Evolutionary conservation across 1,140 invertebrate genomes (phyloP).

Genomic region (Drosophila eugracilis): DNA sequence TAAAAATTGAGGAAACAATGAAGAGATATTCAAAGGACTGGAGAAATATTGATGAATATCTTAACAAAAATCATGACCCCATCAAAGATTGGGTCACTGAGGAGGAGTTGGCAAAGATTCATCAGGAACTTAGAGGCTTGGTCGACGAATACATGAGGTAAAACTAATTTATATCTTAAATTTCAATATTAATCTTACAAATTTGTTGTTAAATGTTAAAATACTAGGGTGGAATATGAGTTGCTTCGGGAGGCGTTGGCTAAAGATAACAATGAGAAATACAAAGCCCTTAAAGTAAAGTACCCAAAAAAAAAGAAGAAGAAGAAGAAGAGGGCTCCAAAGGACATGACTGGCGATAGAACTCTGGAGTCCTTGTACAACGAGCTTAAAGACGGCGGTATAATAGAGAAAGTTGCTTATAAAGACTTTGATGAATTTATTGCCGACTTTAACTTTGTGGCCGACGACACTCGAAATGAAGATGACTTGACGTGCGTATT

Average conservation of each 20-base stretch:
- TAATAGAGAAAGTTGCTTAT: slow-evolving; percentile 89
- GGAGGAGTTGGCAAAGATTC: slow-evolving; percentile 86
- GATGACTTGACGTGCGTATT: slow-evolving; percentile 67
- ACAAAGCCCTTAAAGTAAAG: slow-evolving; percentile 74
- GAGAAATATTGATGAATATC: slow-evolving; percentile 82
- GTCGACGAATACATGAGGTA: slow-evolving; percentile 87
- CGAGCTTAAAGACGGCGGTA: slow-evolving; percentile 90
- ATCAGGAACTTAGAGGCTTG: slow-evolving; percentile 85
- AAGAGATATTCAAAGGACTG: slow-evolving; percentile 85
- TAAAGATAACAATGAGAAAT: slow-evolving; percentile 84
- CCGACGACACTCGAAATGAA: slow-evolving; percentile 85
- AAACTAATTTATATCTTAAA: slow-evolving; percentile 4
- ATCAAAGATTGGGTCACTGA: slow-evolving; percentile 86
- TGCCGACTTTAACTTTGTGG: slow-evolving; percentile 90
- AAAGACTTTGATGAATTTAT: slow-evolving; percentile 88
- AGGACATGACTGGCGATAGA: slow-evolving; percentile 91
- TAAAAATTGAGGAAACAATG: slow-evolving; percentile 78
- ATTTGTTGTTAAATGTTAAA: background rate
- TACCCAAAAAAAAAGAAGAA: slow-evolving; percentile 84
- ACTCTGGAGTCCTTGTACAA: slow-evolving; percentile 91
- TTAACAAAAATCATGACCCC: slow-evolving; percentile 84
- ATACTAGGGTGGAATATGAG: slow-evolving; percentile 85
- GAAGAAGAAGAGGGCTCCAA: slow-evolving; percentile 88
- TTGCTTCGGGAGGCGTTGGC: slow-evolving; percentile 85
- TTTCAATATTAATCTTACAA: background rate